Base-by-base conservation (phyloP, 2,113 vertebrate genomes). In the Phrynocephalus versicolor region DNA sequence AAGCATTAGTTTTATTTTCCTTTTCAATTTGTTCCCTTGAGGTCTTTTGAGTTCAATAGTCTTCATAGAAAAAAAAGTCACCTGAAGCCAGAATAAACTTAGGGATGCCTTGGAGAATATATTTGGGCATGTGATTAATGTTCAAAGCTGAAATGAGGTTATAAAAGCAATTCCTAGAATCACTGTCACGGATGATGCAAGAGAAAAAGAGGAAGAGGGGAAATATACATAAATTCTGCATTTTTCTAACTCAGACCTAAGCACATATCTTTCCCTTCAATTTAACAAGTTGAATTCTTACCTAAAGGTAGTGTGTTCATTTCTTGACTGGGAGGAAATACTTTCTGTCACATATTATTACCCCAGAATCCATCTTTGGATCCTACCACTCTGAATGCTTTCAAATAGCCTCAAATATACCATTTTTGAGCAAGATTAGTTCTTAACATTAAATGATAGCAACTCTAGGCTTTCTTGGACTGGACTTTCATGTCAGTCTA, bases 121-220 rank as follows among this genome's bases (percentile, higher is more conserved):
- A 69, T 84, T 70, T 77, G 51, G 74, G 58, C 75, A 78, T 64
- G 27, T 78, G 75, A 85, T 85, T 85, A 85, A 85, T 85, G 64
- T 18, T 78, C 74, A 41, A 58, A 85, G 65, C 65, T 85, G 83
- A 51, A 85, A 85, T 58, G 64, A 58, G 83, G 64, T 79, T 78
- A 85, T 70, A 70, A 70, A 85, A 85, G 83, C 75, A 78, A 70
- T 85, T 78, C 64, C 83, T 85, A 41, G 75, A 70, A 79, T 78
- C 64, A 70, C 64, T 85, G 83, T 78, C 83, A 79, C 51, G 57
- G 25, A 60, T 78, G 33, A 85, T 85, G 70, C 70, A 78, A 39
- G 33, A 70, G 6, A 69, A 25, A 78, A 16, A 39, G 5, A 67
- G 35, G 69, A 51, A n/a, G n/a, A n/a, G n/a, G n/a, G 25, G 58